These are phyloP conservation scores for Parazoanthus swiftii DNA, from an alignment of 92 coral and sea anemone genomes.

Conservation along the genomic window DNA sequence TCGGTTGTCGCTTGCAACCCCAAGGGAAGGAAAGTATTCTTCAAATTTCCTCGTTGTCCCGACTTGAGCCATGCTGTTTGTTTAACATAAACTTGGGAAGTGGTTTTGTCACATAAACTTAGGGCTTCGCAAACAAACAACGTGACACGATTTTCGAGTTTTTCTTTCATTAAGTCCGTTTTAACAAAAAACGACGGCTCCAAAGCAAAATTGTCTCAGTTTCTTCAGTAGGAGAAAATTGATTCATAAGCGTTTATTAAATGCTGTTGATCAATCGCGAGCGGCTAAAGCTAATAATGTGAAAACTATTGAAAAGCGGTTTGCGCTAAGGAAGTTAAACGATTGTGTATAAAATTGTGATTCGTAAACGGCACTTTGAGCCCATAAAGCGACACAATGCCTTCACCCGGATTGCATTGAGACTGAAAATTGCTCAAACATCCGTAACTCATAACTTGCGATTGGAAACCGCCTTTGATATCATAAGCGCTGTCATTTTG, in stretches of 20 bases:
- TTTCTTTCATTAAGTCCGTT: conserved; percentile 46
- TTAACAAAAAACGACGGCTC: conserved; percentile 30
- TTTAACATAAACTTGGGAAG: conserved; percentile 48
- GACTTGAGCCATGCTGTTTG: conserved; percentile 37
- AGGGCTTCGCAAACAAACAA: conserved; percentile 9
- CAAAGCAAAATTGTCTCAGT: conserved; percentile 11
- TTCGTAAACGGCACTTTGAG: conserved; percentile 31
- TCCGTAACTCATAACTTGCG: conserved; percentile 40
- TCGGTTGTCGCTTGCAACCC: neutral
- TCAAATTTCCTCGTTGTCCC: neutral
- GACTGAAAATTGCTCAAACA: conserved; percentile 36
- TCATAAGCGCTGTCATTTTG: conserved; percentile 40
- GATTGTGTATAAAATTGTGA: conserved; percentile 21
- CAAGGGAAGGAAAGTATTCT: neutral
- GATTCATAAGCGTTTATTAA: conserved; percentile 64
- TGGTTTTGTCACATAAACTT: conserved; percentile 38
- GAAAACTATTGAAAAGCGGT: conserved; percentile 38
- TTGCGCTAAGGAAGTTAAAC: conserved; percentile 23
- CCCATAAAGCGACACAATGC: conserved; percentile 39
- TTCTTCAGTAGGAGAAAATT: conserved; percentile 38
- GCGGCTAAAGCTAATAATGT: conserved; percentile 26
- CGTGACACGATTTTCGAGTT: conserved; percentile 26
- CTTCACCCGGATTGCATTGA: conserved; percentile 38
- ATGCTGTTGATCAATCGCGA: conserved; percentile 36
- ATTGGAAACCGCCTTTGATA: conserved; percentile 41